Percentiles rank a stretch among this genome's conserved stretches.
phyloP scores from a whole-genome alignment of 2,113 vertebrate species.

The Sporophila hypoxantha region DNA sequence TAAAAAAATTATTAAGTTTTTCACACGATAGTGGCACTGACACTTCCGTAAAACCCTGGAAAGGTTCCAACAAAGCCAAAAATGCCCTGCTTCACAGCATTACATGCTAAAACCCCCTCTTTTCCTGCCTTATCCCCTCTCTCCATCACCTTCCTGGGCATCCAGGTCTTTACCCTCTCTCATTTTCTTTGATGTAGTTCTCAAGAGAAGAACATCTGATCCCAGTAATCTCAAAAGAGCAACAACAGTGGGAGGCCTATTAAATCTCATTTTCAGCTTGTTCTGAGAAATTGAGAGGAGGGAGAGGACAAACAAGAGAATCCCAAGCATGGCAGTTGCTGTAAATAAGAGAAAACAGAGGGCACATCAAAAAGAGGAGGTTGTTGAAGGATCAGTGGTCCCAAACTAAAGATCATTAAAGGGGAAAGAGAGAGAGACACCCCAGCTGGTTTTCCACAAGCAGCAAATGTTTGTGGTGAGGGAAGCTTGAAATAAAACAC shows the following conservation, averaged over 20 bases:
- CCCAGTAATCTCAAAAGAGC: slow-evolving; percentile 62
- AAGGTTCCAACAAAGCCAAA: background rate
- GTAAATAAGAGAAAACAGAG: slow-evolving; percentile 51
- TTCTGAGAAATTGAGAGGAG: slow-evolving; percentile 51
- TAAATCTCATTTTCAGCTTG: slow-evolving; percentile 53
- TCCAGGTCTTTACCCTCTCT: slow-evolving; percentile 16
- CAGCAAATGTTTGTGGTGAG: background rate
- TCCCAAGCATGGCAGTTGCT: slow-evolving; percentile 21
- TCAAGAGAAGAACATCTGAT: slow-evolving; percentile 56
- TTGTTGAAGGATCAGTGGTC: slow-evolving; percentile 30
- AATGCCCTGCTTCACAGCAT: background rate
- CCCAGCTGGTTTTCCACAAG: background rate
- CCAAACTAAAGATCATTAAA: slow-evolving; percentile 13
- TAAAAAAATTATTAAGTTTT: slow-evolving; percentile 24
- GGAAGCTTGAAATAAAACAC: slow-evolving; percentile 27
- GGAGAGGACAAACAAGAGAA: slow-evolving; percentile 26
- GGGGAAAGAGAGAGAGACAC: background rate
- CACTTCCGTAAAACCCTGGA: slow-evolving; percentile 1
- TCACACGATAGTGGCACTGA: background rate
- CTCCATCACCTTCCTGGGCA: background rate
- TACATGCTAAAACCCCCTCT: background rate
- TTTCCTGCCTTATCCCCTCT: background rate
- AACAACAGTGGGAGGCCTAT: slow-evolving; percentile 50
- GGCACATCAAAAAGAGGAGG: slow-evolving; percentile 31
- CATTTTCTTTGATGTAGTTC: slow-evolving; percentile 46